These are phyloP conservation scores for Zosterops hypoxanthus DNA, from an alignment of 2,113 vertebrate genomes.

Conservation along the genomic window DNA sequence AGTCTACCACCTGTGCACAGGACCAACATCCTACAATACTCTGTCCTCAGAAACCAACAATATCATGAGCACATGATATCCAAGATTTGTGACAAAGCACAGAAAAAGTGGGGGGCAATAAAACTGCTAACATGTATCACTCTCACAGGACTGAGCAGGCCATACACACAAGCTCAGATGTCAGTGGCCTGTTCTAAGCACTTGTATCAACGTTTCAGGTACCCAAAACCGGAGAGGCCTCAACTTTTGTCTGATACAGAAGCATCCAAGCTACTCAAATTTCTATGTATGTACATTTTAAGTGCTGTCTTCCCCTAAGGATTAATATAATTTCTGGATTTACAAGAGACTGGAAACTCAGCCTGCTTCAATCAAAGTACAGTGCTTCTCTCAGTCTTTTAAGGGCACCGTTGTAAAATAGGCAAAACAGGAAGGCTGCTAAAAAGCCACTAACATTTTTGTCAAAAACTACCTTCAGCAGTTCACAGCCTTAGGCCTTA, in stretches of 20 bases:
- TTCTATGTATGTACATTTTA: background rate
- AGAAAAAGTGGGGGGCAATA: background rate
- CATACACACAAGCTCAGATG: background rate
- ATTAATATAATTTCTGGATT: background rate
- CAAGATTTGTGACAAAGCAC: background rate
- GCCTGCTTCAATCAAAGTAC: background rate
- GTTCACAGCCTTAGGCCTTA: background rate
- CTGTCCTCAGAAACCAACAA: background rate
- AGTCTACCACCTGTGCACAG: background rate
- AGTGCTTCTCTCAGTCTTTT: background rate
- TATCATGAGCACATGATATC: fast-evolving
- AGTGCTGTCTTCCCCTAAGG: background rate
- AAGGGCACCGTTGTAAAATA: background rate
- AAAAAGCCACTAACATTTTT: background rate
- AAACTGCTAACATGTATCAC: background rate
- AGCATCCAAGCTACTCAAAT: background rate
- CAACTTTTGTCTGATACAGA: background rate
- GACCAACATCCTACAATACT: background rate
- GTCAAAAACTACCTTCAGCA: background rate
- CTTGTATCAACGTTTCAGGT: fast-evolving
- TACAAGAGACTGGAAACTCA: background rate
- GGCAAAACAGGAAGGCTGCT: background rate
- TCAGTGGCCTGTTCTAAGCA: background rate
- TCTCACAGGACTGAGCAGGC: background rate
- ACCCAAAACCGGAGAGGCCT: background rate